Percentiles rank a stretch among this genome's conserved stretches.
phyloP scores from a whole-genome alignment of 2,888 invertebrate genomes.

The Rhabditophanes sp. region DNA sequence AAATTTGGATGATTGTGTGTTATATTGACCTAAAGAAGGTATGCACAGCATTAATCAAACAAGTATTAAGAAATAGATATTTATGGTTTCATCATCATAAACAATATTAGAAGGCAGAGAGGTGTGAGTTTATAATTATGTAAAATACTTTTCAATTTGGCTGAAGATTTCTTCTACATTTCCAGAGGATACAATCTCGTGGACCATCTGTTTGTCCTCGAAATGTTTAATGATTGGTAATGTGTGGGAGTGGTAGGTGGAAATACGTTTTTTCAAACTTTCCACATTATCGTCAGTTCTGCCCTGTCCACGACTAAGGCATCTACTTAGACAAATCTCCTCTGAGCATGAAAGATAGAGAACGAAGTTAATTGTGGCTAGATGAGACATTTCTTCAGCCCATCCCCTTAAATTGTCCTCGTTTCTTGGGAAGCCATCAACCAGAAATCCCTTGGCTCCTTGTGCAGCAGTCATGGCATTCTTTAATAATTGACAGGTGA shows the following conservation, averaged over 20 bases:
- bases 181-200: too few species aligned
- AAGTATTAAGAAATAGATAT: too few species aligned
- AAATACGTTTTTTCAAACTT: conserved; percentile 17
- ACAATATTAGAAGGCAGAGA: too few species aligned
- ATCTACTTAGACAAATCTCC: conserved; percentile 65
- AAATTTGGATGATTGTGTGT: too few species aligned
- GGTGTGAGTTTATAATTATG: too few species aligned
- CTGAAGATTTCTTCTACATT: too few species aligned
- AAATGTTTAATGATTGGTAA: conserved; percentile 44
- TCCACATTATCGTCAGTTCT: conserved; percentile 78
- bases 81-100: too few species aligned
- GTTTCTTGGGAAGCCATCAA: conserved; percentile 96
- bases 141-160: too few species aligned
- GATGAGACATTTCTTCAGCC: conserved; percentile 64
- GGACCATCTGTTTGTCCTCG: conserved; percentile 18
- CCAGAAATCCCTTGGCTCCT: conserved; percentile 55
- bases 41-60: too few species aligned
- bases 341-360: conserved; percentile 79
- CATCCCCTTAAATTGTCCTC: conserved; percentile 89
- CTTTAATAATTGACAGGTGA: conserved; percentile 84
- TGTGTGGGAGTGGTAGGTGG: conserved; percentile 38
- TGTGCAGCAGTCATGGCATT: conserved; percentile 46
- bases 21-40: too few species aligned
- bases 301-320: conserved; percentile 70
- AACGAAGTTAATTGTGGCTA: conserved; percentile 62